phyloP scores from a whole-genome alignment of 2,888 invertebrate genomes.

The Orchestes rusci region DNA sequence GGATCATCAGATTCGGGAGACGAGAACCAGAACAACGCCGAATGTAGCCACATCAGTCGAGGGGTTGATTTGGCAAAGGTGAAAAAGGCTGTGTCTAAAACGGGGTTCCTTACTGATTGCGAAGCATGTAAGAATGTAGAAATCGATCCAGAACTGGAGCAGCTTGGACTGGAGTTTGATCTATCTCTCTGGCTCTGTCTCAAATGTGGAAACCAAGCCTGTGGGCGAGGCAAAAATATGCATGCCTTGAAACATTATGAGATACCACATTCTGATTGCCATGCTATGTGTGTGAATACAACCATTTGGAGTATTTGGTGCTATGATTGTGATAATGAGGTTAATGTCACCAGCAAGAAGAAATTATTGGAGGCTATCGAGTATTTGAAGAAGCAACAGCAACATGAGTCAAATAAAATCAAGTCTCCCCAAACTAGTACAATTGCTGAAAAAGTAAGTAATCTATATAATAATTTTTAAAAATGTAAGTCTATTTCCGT shows the following conservation, averaged over 20 bases:
- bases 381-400: slow-evolving; percentile 56
- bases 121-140: slow-evolving; percentile 39
- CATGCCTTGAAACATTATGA: slow-evolving; percentile 70
- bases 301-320: slow-evolving; percentile 70
- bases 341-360: slow-evolving; percentile 50
- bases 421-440: slow-evolving; percentile 24
- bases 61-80: slow-evolving; percentile 57
- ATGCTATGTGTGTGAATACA: slow-evolving; percentile 66
- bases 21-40: slow-evolving; percentile 53
- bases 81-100: slow-evolving; percentile 47
- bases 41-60: slow-evolving; percentile 64
- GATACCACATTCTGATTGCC: slow-evolving; percentile 69
- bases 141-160: slow-evolving; percentile 30
- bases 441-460: slow-evolving; percentile 26
- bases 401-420: slow-evolving; percentile 26
- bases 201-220: slow-evolving; percentile 71
- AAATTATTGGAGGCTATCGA: slow-evolving; percentile 70
- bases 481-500: no score
- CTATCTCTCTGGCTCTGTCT: slow-evolving; percentile 69
- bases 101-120: slow-evolving; percentile 47
- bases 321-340: slow-evolving; percentile 67
- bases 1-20: slow-evolving; percentile 68
- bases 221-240: slow-evolving; percentile 59
- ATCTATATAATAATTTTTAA: slow-evolving; percentile 16
- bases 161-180: slow-evolving; percentile 44